Percentiles rank a stretch among this genome's conserved stretches.
Conservation (phyloP, 2,888 invertebrate genomes). For the Stenichneumon culpator region DNA sequence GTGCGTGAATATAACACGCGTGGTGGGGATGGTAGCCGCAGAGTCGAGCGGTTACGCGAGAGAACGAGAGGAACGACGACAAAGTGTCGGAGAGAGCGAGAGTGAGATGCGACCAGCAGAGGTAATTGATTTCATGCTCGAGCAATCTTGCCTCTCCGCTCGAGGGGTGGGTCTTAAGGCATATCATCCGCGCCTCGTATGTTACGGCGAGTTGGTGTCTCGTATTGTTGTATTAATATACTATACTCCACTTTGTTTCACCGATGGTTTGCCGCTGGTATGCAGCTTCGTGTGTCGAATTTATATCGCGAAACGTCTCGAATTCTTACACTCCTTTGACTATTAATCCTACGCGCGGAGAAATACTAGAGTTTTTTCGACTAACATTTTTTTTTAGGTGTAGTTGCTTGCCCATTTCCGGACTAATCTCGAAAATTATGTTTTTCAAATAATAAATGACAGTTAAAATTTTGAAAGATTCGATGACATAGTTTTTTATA, state of each 20-base stretch:
- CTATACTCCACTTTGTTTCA: slow-evolving; percentile 38
- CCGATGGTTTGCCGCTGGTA: slow-evolving; percentile 7
- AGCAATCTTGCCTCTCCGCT: slow-evolving; percentile 76
- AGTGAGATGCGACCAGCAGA: slow-evolving; percentile 68
- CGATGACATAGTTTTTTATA: no score
- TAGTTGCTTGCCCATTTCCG: no score
- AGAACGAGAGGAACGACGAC: slow-evolving; percentile 39
- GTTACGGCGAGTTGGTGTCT: slow-evolving; percentile 74
- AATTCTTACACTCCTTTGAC: background rate
- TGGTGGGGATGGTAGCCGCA: slow-evolving; percentile 18
- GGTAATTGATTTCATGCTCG: slow-evolving; percentile 82
- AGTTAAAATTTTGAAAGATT: no score
- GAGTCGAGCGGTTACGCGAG: slow-evolving; percentile 40
- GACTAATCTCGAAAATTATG: no score
- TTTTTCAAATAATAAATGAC: no score
- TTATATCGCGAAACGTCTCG: background rate
- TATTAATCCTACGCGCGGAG: background rate
- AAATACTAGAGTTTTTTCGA: no score
- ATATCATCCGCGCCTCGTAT: slow-evolving; percentile 72
- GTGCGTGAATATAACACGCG: slow-evolving; percentile 53
- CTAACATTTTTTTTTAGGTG: no score
- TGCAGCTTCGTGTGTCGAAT: background rate
- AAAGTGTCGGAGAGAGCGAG: slow-evolving; percentile 47
- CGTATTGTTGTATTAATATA: slow-evolving; percentile 60
- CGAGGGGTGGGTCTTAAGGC: slow-evolving; percentile 71